Evolutionary conservation across 2,113 vertebrate genomes (phyloP).

Genomic region (Passer montanus): DNA sequence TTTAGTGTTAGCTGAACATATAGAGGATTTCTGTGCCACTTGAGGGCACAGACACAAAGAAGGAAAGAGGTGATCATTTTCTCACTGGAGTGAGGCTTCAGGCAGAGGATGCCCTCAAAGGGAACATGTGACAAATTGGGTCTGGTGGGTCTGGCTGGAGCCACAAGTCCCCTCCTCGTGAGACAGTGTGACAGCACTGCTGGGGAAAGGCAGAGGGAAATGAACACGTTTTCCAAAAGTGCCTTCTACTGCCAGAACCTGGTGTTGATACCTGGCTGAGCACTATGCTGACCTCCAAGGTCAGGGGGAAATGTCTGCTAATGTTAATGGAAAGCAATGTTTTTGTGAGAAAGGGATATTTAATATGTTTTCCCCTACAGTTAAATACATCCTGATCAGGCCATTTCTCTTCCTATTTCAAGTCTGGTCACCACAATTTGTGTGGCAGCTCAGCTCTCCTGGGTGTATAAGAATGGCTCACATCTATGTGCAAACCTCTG

Average conservation of each 20-base stretch:
- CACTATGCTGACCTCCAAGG: neutral
- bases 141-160: neutral
- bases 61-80: neutral
- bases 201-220: neutral
- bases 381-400: neutral
- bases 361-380: neutral
- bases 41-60: neutral
- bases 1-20: neutral
- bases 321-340: neutral
- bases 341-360: neutral
- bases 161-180: neutral
- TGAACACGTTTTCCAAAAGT: rapidly evolving
- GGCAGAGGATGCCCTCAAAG: neutral
- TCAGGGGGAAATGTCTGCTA: neutral
- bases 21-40: neutral
- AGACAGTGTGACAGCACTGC: neutral
- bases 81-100: neutral
- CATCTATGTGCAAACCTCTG: neutral
- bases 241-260: neutral
- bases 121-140: neutral
- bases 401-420: neutral
- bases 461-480: neutral
- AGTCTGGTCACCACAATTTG: neutral
- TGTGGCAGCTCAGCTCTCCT: neutral
- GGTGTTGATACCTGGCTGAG: neutral